A percentile compares a stretch with the other conserved stretches of the same genome.
Conservation (phyloP, 2,113 vertebrate genomes). For the Tachysurus fulvidraco region DNA sequence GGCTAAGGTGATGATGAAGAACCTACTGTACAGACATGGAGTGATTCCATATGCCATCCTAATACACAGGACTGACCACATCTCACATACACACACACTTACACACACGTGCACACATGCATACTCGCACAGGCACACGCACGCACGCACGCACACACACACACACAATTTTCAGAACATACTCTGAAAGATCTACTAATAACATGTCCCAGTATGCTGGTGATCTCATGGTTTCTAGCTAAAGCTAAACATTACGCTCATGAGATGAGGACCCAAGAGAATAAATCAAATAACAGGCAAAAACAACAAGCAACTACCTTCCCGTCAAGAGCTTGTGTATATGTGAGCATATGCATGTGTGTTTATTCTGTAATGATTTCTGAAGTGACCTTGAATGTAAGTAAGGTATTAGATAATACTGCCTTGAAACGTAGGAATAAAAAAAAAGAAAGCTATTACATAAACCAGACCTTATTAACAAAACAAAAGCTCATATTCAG, state of each 20-base stretch:
- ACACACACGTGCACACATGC: no score
- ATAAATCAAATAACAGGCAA: not conserved
- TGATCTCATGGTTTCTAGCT: not conserved
- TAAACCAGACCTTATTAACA: not conserved
- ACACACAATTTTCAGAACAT: not conserved
- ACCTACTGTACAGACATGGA: not conserved
- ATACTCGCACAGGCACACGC: no score
- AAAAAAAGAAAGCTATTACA: not conserved
- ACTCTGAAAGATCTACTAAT: not conserved
- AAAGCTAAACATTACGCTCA: not conserved
- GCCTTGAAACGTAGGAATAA: no score
- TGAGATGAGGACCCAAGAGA: not conserved
- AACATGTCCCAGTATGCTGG: not conserved
- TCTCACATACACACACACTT: not conserved
- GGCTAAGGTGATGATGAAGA: not conserved
- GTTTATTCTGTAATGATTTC: not conserved
- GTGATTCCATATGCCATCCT: not conserved
- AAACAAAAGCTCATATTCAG: not conserved
- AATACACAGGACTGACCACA: not conserved
- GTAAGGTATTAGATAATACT: not conserved
- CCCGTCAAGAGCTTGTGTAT: not conserved
- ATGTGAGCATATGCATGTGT: not conserved
- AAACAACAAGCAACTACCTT: not conserved
- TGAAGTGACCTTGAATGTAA: not conserved
- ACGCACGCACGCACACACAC: not conserved